Evolutionary conservation across 2,888 invertebrate species (phyloP), one percentile per base, ranked within the genome.

Genomic region (Drosophila cracens): DNA sequence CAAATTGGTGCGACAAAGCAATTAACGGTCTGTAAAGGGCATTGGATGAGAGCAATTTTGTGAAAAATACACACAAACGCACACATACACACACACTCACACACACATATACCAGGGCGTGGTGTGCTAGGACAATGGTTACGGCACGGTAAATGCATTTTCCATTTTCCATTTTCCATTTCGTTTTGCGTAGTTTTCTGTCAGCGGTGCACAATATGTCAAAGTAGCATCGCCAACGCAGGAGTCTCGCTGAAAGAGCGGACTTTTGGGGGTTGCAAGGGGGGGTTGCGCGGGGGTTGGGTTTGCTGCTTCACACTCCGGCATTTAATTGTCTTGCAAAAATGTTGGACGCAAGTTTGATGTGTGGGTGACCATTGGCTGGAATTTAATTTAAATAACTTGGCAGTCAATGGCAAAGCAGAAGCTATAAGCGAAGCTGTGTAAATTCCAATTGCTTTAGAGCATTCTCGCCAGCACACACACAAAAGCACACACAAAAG

Each of bases 351-450:
- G 69, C 48, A 70, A 73, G 73, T 78, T 76, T 79, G 73, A 76
- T 82, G 76, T 58, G 49, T 43, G 66, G 65, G 58, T 56, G 56
- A 70, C 58, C 63, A 64, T 59, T 72, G 60, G 63, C 48, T 69
- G 87, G 85, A 85, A 85, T 85, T 85, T 85, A 89, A 89, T 87
- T 85, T 89, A 85, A 85, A 85, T 85, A 89, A 78, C 89, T 89
- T 80, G 71, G 68, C 80, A 67, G 49, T 29, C 27, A 74, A 56
- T 72, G 43, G 49, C 53, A 48, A 51, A 52, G 70, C 48, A 38
- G 38, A 27, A 18, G 59, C 43, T 70, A 60, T 60, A 67, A 68
- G 64, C 62, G 52, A 66, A 64, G 74, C 69, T 61, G 70, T 74
- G 70, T 57, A 68, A 75, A 79, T 72, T 70, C 72, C 63, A 43